phyloP scores from a whole-genome alignment of 2,888 invertebrate genomes.

The Sepiola atlantica region DNA sequence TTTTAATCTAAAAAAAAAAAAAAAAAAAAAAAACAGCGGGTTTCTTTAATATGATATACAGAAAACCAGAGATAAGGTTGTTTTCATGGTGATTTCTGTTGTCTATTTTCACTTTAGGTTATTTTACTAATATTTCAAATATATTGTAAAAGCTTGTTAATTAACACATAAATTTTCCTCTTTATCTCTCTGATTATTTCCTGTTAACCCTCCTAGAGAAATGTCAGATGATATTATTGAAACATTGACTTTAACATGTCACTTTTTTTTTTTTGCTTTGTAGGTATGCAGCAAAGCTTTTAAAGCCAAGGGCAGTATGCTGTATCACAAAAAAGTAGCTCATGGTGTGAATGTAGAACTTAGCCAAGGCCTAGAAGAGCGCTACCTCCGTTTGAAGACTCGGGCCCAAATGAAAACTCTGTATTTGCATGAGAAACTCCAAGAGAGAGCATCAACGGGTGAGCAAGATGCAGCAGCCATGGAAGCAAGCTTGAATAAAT shows the following conservation, averaged over 20 bases:
- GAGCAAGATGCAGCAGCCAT: slow-evolving; percentile 40
- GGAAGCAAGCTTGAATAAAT: background rate
- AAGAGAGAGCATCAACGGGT: slow-evolving; percentile 45
- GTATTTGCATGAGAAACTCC: slow-evolving; percentile 49
- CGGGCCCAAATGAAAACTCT: slow-evolving; percentile 56
- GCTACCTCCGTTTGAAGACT: slow-evolving; percentile 65
- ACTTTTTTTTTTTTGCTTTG: slow-evolving; percentile 48
- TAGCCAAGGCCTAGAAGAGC: slow-evolving; percentile 70
- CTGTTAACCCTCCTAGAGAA: background rate
- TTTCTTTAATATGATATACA: too few species aligned
- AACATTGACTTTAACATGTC: background rate
- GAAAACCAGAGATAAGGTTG: too few species aligned
- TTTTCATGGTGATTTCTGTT: background rate
- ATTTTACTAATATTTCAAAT: background rate
- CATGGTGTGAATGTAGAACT: slow-evolving; percentile 69
- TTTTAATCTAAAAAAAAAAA: too few species aligned
- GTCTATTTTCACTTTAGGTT: background rate
- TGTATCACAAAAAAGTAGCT: slow-evolving; percentile 69
- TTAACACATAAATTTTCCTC: background rate
- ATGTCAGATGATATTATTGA: background rate
- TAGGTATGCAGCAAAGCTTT: slow-evolving; percentile 70
- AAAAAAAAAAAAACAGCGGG: background rate
- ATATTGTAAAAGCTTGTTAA: background rate
- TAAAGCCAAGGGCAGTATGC: slow-evolving; percentile 70
- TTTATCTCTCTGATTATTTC: background rate